Evolutionary conservation across 2,113 vertebrate species (phyloP), one percentile per base, ranked within the genome.

Genomic region (Symphodus melops): DNA sequence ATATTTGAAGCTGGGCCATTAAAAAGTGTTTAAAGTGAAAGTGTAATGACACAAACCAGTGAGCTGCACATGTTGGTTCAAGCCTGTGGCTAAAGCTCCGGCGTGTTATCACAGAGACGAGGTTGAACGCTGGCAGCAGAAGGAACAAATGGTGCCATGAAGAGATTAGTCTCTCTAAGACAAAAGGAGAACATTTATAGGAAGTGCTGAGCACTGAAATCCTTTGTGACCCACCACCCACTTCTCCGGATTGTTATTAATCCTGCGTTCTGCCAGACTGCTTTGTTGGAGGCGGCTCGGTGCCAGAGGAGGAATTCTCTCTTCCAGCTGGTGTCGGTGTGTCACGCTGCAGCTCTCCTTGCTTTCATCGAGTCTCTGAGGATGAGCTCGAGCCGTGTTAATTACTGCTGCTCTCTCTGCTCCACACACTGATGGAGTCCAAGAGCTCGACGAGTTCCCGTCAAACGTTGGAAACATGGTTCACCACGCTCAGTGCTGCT

Each of bases 181-280:
- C 80, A 78, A 83, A 79, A 72, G 67, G 44, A 83, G 74, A 57
- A 72, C 63, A 83, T 83, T 85, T 77, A 76, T 59, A 70, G 79
- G 54, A 69, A 51, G 57, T 69, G 73, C 83, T 85, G 77, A 85
- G 70, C 72, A 39, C 19, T 68, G 46, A 59, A 88, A 72, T 84
- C 81, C 72, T 77, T 76, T 82, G 70, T 70, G 75, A 62, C 67
- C 71, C 55, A 46, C 60, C 66, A 57, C 81, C 78, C 78, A 74
- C 78, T 61, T 71, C 48, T n/a, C 19, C 0, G 57, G 59, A 64
- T 84, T 81, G 72, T 70, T 80, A 76, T 80, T 85, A 87, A 87
- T 85, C 86, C 72, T 79, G 64, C 48, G 59, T 73, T 75, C 72
- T 71, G 68, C 70, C 82, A 84, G 62, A 73, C 71, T 49, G 53